Base-by-base conservation (phyloP, 1,140 invertebrate genomes). In the Drosophila rufa region DNA sequence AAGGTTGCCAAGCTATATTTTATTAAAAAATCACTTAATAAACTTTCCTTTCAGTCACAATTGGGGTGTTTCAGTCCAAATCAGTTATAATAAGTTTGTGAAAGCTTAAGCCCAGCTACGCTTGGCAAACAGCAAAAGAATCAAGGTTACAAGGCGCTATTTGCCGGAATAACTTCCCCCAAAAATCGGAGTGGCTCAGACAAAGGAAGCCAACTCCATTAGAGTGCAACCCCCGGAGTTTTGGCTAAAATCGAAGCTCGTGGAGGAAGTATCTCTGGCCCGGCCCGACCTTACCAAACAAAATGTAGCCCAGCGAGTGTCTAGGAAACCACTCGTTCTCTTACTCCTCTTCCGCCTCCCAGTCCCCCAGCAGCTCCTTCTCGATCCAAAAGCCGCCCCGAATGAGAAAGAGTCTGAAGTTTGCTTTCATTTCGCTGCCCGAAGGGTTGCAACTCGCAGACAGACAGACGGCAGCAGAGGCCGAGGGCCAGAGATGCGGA, bases 381-480 rank as follows among this genome's bases (percentile, higher is more conserved):
- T 25, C 22, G 22, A 25, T 25, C 42, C 48, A 38, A 43, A 42
- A 30, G 6, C 27, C 27, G 27, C 27, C 27, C 65, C 40, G 25
- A 64, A 57, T 40, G 50, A n/a, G 25, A 40, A 22, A 60, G 30
- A 48, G 48, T 55, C 64, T 58, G 45, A 79, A 79, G 62, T 82
- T 82, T 82, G 79, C 79, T 82, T 82, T 82, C 74, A 62, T 60
- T 78, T 74, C 38, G 75, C 59, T 48, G 79, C 80, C 66, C 42
- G 69, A 75, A 78, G 74, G 84, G 84, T 87, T 87, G 84, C 77
- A 87, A 89, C 61, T 87, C 77, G 66, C 85, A 87, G 84, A 75
- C 80, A 87, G 83, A 82, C 75, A 82, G 60, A 40, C 40, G 48
- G 33, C 33, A 56, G 15, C 4, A 1, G 22, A 22, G 22, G 22